Percentiles rank a stretch among this genome's conserved stretches.
Evolutionary conservation across 2,888 invertebrate genomes (phyloP).

Genomic region (Agrochola litura): DNA sequence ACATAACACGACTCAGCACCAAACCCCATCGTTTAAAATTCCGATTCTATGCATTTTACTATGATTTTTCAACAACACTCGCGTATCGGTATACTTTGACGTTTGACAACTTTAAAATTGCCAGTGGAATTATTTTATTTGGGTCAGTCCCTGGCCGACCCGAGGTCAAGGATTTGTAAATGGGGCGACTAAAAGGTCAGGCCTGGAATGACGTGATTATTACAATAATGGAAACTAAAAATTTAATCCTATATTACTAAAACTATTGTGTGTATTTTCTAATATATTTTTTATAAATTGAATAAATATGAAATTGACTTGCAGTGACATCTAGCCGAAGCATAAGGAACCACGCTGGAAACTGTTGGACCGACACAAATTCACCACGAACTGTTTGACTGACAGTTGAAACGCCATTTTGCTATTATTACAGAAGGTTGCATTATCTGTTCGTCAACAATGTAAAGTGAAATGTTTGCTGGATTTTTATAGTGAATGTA

Average conservation of each 20-base stretch:
- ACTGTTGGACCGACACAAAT: constrained; percentile 70
- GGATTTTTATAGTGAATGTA: constrained; percentile 83
- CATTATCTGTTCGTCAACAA: constrained; percentile 89
- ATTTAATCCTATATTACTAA: neutral
- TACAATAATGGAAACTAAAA: neutral
- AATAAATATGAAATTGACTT: neutral
- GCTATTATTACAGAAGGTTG: constrained; percentile 87
- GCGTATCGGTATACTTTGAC: constrained; percentile 66
- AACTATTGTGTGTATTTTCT: neutral
- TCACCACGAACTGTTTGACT: constrained; percentile 72
- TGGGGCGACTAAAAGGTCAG: constrained; percentile 33
- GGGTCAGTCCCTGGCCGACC: constrained; percentile 47
- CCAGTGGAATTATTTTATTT: constrained; percentile 58
- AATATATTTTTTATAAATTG: neutral
- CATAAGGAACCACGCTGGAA: constrained; percentile 15
- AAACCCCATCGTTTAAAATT: constrained; percentile 72
- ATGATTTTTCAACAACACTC: constrained; percentile 63
- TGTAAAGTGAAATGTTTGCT: constrained; percentile 88
- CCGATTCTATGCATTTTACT: constrained; percentile 67
- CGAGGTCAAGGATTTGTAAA: constrained; percentile 64
- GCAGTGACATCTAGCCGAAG: constrained; percentile 71
- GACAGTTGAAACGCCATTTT: constrained; percentile 87
- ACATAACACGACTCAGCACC: constrained; percentile 59
- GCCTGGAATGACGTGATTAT: neutral
- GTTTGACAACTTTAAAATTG: constrained; percentile 61